Percentiles rank a stretch among this genome's conserved stretches.
These are phyloP conservation scores for Tarsius wallacei DNA, from an alignment of 2,797 vertebrate species.

Conservation along the genomic window DNA sequence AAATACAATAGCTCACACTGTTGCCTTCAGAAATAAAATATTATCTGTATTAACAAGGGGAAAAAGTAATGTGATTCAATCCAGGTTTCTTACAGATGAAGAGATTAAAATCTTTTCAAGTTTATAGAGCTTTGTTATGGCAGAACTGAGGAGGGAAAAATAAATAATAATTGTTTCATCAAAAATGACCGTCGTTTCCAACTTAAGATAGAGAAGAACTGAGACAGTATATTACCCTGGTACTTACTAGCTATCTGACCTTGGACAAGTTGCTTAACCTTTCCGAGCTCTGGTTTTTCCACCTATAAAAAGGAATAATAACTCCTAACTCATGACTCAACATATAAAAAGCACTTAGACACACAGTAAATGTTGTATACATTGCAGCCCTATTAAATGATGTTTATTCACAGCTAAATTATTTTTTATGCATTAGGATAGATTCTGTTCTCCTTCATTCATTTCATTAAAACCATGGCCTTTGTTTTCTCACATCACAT, in stretches of 20 bases:
- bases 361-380: constrained; percentile 14
- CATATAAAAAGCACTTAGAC: constrained; percentile 36
- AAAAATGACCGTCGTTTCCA: constrained; percentile 65
- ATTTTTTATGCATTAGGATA: constrained; percentile 33
- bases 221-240: background rate
- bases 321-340: constrained; percentile 21
- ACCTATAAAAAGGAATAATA: constrained; percentile 57
- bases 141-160: background rate
- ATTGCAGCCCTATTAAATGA: constrained; percentile 5
- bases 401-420: constrained; percentile 59
- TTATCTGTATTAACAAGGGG: constrained; percentile 33
- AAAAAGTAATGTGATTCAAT: constrained; percentile 65
- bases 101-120: constrained; percentile 63
- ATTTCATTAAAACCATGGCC: constrained; percentile 23
- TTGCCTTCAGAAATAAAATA: constrained; percentile 74
- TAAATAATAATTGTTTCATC: constrained; percentile 44
- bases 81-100: constrained; percentile 64
- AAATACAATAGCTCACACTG: constrained; percentile 6
- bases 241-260: constrained; percentile 52
- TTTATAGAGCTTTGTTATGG: constrained; percentile 55
- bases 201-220: constrained; percentile 49
- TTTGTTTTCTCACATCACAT: constrained; percentile 8
- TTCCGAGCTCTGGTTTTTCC: constrained; percentile 40
- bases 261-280: constrained; percentile 59
- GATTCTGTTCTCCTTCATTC: constrained; percentile 12